phyloP scores from a whole-genome alignment of 2,113 vertebrate species.

The Junco hyemalis region DNA sequence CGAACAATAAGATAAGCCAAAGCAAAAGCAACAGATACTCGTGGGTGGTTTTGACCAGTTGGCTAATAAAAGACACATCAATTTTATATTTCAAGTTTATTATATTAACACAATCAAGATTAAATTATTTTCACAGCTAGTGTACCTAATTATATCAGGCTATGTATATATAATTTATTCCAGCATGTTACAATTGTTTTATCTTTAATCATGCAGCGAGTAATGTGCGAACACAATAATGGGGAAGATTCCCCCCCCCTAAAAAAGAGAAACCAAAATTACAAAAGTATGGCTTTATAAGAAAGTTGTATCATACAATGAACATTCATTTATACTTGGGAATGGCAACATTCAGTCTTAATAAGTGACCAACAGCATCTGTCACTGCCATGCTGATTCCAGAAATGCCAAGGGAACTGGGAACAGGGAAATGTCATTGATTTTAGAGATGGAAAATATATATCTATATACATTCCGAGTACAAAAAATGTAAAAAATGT shows the following conservation, averaged over 20 bases:
- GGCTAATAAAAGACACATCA: constrained; percentile 12
- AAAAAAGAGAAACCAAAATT: constrained; percentile 31
- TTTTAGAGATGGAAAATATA: not conserved
- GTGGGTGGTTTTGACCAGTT: not conserved
- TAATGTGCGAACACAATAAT: constrained; percentile 18
- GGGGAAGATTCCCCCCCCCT: not conserved
- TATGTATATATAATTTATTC: constrained; percentile 1
- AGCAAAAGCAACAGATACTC: not conserved
- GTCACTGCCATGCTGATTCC: not conserved
- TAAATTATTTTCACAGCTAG: not conserved
- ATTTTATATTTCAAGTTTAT: constrained; percentile 54
- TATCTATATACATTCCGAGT: not conserved
- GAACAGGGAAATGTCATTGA: not conserved
- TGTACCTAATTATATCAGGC: not conserved
- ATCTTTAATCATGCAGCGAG: not conserved
- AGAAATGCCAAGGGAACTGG: not conserved
- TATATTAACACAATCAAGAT: constrained; percentile 21
- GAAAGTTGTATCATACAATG: not conserved
- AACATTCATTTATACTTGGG: constrained; percentile 10
- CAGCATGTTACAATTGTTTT: not conserved
- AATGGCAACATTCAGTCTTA: not conserved
- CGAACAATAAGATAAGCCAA: not conserved
- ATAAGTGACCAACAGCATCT: not conserved
- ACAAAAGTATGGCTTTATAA: constrained; percentile 53
- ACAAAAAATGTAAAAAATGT: not conserved